Evolutionary conservation across 2,113 vertebrate genomes (phyloP).

Genomic region (Catagonus wagneri): DNA sequence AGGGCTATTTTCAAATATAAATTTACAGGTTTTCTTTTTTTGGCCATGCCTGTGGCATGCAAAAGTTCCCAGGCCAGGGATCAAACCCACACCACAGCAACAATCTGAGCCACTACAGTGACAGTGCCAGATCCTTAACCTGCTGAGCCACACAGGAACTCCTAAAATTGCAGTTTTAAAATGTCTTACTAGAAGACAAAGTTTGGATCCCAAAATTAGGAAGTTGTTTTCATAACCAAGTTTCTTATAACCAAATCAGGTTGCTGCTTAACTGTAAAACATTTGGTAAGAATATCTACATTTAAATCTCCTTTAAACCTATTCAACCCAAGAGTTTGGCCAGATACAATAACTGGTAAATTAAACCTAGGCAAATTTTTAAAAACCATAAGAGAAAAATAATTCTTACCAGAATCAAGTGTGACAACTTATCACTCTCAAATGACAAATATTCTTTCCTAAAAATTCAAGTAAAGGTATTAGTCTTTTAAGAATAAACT

Average conservation of each 20-base stretch:
- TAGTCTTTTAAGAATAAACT: constrained; percentile 66
- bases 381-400: constrained; percentile 63
- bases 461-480: constrained; percentile 82
- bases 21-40: neutral
- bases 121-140: too few species aligned
- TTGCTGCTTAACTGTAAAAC: constrained; percentile 14
- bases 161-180: constrained; percentile 18
- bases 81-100: too few species aligned
- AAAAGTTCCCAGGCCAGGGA: too few species aligned
- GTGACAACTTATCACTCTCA: constrained; percentile 83
- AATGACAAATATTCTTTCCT: constrained; percentile 87
- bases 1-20: constrained; percentile 39
- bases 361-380: constrained; percentile 55
- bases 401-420: constrained; percentile 86
- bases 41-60: too few species aligned
- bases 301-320: constrained; percentile 46
- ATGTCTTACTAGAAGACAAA: neutral
- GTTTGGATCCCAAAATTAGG: constrained; percentile 35
- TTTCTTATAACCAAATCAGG: constrained; percentile 16
- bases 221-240: constrained; percentile 58
- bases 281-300: neutral
- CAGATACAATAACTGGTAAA: constrained; percentile 15
- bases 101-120: too few species aligned
- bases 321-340: neutral
- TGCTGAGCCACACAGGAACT: too few species aligned